Evolutionary conservation across 2,797 vertebrate species (phyloP), one percentile per base, ranked within the genome.

Genomic region (Staurois parvus): DNA sequence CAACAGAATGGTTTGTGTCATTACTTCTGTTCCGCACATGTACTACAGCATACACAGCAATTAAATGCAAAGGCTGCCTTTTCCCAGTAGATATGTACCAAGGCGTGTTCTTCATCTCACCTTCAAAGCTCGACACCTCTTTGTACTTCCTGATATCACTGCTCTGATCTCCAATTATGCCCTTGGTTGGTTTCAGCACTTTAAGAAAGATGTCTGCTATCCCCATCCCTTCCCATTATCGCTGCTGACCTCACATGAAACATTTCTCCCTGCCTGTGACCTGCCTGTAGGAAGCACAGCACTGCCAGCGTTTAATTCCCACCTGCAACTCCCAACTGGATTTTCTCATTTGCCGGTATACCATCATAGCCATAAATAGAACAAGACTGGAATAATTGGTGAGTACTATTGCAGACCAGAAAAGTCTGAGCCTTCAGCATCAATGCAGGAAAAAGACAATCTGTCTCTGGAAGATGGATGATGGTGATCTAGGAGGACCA

Each of bases 311-410:
- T 4, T 56, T 37, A 40, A 67, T 69, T 70, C 80, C 69, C 56
- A 74, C 80, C 52, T 82, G 80, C 72, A 82, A 73, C 37, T 82
- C 80, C 80, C 80, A 82, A 73, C 69, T 66, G 70, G 56, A 66
- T 73, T 64, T 74, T 82, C 70, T 64, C 56, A 21, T n/a, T 59
- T 40, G 79, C 45, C n/a, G n/a, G 3, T 40, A 40, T 26, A 59
- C 72, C 79, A 72, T 72, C 68, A 59, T 34, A 59, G 68, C 79
- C 68, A 80, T n/a, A 70, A 81, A 72, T 59, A 81, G 79, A 32
- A 37, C 42, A 80, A 34, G 42, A 80, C n/a, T 26, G 67, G 29
- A 59, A 72, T 74, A 62, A 64, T 74, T 74, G 80, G 34, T 42
- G 15, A 42, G 80, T 34, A 42, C 32, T 73, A 42, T 40, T 72